Percentiles rank a stretch among this genome's conserved stretches.
These are phyloP conservation scores for Prosopocoilus inquinatus DNA, from an alignment of 2,888 invertebrate genomes.

Conservation along the genomic window DNA sequence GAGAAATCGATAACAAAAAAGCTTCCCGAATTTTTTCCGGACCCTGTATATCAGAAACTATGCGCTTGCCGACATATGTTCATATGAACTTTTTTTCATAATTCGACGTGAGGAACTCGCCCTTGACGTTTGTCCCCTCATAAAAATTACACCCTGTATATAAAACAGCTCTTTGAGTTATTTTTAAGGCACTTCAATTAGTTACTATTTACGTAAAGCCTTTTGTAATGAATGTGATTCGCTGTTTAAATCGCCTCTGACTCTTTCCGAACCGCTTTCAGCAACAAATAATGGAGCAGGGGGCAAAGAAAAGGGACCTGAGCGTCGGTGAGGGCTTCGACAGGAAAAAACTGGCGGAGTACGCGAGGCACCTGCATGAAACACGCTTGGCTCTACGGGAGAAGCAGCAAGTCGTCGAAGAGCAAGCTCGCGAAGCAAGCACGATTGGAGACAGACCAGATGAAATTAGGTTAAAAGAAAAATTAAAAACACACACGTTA, in stretches of 20 bases:
- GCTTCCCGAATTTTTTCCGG: no score
- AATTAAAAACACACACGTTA: background rate
- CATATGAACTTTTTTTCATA: no score
- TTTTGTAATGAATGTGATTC: background rate
- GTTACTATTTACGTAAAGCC: no score
- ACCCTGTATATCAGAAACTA: no score
- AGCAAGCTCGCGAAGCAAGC: constrained; percentile 51
- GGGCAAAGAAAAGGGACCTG: constrained; percentile 48
- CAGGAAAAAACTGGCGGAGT: constrained; percentile 33
- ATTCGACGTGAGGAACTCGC: no score
- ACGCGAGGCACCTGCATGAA: constrained; percentile 28
- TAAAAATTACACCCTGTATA: no score
- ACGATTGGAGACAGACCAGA: constrained; percentile 52
- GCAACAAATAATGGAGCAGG: constrained; percentile 54
- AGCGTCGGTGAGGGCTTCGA: constrained; percentile 37
- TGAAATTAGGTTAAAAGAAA: constrained; percentile 50
- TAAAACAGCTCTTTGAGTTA: no score
- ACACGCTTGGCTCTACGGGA: constrained; percentile 46
- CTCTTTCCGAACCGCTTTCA: constrained; percentile 29
- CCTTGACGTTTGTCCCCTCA: no score
- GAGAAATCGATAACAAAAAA: no score
- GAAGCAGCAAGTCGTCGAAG: constrained; percentile 49
- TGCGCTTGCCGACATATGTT: no score
- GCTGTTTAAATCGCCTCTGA: background rate
- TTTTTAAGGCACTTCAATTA: no score